Conservation (phyloP, 2,113 vertebrate genomes). For the Puffinus mauretanicus region DNA sequence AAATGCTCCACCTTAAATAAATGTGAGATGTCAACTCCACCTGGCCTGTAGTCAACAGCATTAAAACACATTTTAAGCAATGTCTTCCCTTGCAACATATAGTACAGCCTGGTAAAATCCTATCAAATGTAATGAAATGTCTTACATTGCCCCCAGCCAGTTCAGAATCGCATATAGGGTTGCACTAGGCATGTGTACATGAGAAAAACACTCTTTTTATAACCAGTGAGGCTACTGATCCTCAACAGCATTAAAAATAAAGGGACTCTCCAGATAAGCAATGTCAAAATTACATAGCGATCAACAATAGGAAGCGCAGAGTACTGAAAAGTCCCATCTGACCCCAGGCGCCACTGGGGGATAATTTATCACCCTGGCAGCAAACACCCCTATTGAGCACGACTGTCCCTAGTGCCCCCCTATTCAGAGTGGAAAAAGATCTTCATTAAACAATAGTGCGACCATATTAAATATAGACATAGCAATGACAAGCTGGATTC, state of each 20-base stretch:
- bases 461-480: background rate
- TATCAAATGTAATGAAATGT: background rate
- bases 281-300: background rate
- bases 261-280: background rate
- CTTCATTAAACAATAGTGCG: background rate
- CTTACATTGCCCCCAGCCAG: background rate
- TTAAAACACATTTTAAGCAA: background rate
- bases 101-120: background rate
- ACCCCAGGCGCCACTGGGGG: background rate
- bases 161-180: background rate
- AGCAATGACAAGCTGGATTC: background rate
- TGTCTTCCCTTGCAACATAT: background rate
- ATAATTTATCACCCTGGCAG: background rate
- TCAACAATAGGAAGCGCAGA: background rate
- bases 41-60: background rate
- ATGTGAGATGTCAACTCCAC: background rate
- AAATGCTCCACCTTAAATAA: background rate
- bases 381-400: background rate
- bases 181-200: background rate
- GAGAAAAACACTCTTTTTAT: background rate
- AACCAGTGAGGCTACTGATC: background rate
- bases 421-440: background rate
- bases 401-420: background rate
- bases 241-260: background rate
- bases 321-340: background rate